Evolutionary conservation across 2,888 invertebrate genomes (phyloP).

Genomic region (Boloria euphrosyne): DNA sequence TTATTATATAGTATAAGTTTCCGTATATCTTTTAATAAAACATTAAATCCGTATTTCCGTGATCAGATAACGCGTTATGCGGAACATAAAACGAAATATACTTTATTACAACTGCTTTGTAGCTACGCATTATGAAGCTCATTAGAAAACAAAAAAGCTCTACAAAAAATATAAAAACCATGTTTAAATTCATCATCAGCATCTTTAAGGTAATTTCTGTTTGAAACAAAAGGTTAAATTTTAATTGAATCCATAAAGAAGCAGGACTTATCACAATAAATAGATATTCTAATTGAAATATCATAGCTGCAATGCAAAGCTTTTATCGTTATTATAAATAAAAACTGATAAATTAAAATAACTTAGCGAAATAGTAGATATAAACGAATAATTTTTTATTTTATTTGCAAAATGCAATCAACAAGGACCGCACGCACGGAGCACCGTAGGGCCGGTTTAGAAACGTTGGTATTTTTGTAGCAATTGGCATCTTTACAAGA

Average conservation of each 20-base stretch:
- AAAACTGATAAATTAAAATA: constrained; percentile 15
- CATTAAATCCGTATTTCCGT: constrained; percentile 12
- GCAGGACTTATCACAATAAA: too few relatives aligned
- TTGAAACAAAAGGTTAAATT: too few relatives aligned
- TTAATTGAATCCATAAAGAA: too few relatives aligned
- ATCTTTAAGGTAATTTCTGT: too few relatives aligned
- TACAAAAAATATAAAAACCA: too few relatives aligned
- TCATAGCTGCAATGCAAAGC: background rate
- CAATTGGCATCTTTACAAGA: constrained; percentile 38
- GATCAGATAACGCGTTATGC: constrained; percentile 22
- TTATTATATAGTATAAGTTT: too few relatives aligned
- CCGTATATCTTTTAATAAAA: too few relatives aligned
- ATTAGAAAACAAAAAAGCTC: too few relatives aligned
- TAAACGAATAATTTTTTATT: constrained; percentile 28
- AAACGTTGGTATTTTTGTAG: constrained; percentile 36
- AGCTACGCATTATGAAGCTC: too few relatives aligned
- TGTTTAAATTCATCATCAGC: too few relatives aligned
- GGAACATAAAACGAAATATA: constrained; percentile 12
- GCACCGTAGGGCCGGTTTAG: constrained; percentile 35
- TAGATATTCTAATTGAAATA: too few relatives aligned
- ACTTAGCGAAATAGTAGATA: constrained; percentile 24
- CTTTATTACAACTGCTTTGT: too few relatives aligned
- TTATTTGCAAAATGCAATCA: constrained; percentile 28
- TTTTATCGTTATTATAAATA: background rate
- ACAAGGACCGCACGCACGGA: constrained; percentile 35